These are phyloP conservation scores for Speoplatyrhinus poulsoni DNA, from an alignment of 2,113 vertebrate genomes.

Conservation along the genomic window DNA sequence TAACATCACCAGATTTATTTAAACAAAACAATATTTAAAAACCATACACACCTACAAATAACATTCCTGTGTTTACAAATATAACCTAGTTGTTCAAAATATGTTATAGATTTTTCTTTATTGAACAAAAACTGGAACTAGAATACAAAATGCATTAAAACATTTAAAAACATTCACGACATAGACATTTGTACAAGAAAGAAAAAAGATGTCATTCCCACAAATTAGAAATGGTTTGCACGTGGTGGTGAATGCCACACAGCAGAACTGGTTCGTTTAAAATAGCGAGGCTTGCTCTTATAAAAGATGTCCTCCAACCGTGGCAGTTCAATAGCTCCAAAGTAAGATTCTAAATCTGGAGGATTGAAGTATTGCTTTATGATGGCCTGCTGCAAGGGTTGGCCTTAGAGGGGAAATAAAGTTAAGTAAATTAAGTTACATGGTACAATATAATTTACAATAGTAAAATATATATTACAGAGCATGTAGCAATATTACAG, in stretches of 20 bases:
- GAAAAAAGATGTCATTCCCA: not conserved
- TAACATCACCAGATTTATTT: too few relatives aligned
- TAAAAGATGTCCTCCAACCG: conserved; percentile 88
- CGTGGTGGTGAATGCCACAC: conserved; percentile 89
- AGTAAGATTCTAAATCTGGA: conserved; percentile 73
- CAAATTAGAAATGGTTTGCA: conserved; percentile 20
- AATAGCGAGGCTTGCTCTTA: conserved; percentile 92
- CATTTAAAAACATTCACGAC: not conserved
- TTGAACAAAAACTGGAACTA: too few relatives aligned
- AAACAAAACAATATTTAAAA: too few relatives aligned
- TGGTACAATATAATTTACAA: too few relatives aligned
- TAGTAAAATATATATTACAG: too few relatives aligned
- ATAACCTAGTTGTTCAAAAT: too few relatives aligned
- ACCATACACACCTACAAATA: too few relatives aligned
- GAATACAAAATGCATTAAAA: too few relatives aligned
- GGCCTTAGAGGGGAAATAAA: conserved; percentile 61
- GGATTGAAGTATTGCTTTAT: conserved; percentile 88
- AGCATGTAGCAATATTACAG: not conserved
- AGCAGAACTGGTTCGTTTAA: conserved; percentile 94
- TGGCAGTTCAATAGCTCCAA: conserved; percentile 79
- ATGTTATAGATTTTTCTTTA: too few relatives aligned
- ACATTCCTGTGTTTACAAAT: too few relatives aligned
- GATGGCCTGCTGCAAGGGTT: conserved; percentile 80
- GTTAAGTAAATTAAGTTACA: not conserved
- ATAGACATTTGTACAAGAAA: not conserved